Evolutionary conservation across 1,140 invertebrate species (phyloP).

Genomic region (Calliopsis andreniformis): DNA sequence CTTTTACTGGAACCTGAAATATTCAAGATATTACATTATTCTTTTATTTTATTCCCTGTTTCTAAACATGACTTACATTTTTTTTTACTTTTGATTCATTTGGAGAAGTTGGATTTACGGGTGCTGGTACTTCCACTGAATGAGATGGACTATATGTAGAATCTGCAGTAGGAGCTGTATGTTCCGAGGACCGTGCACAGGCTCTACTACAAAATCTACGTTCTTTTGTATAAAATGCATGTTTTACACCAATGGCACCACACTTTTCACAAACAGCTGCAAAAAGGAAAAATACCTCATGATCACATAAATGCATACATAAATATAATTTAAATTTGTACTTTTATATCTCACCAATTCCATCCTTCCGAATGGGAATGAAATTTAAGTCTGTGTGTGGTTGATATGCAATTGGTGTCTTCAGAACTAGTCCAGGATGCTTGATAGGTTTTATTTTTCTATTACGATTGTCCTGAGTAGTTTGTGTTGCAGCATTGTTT

Average conservation of each 20-base stretch:
- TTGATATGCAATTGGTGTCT: conserved; percentile 91
- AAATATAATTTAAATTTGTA: conserved; percentile 14
- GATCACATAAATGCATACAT: not conserved
- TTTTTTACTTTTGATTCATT: conserved; percentile 61
- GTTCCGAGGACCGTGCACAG: conserved; percentile 84
- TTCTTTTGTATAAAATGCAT: conserved; percentile 94
- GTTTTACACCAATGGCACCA: conserved; percentile 93
- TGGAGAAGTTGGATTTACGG: conserved; percentile 59
- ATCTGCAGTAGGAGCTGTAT: conserved; percentile 73
- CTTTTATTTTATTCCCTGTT: not conserved
- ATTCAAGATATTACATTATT: not conserved
- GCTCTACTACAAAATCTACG: conserved; percentile 90
- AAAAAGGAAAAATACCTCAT: conserved; percentile 55
- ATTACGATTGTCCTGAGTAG: conserved; percentile 80
- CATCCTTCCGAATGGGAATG: conserved; percentile 91
- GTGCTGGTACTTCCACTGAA: conserved; percentile 61
- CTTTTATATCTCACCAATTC: conserved; percentile 86
- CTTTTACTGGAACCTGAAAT: conserved; percentile 55
- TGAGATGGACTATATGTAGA: conserved; percentile 79
- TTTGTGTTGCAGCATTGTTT: conserved; percentile 83
- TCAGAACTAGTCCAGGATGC: conserved; percentile 88
- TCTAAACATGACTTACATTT: conserved; percentile 62
- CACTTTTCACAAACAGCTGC: conserved; percentile 94
- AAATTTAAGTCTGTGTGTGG: conserved; percentile 89
- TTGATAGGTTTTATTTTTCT: conserved; percentile 89